phyloP scores from a whole-genome alignment of 2,888 invertebrate genomes.

The Hydrotaea diabolus region DNA sequence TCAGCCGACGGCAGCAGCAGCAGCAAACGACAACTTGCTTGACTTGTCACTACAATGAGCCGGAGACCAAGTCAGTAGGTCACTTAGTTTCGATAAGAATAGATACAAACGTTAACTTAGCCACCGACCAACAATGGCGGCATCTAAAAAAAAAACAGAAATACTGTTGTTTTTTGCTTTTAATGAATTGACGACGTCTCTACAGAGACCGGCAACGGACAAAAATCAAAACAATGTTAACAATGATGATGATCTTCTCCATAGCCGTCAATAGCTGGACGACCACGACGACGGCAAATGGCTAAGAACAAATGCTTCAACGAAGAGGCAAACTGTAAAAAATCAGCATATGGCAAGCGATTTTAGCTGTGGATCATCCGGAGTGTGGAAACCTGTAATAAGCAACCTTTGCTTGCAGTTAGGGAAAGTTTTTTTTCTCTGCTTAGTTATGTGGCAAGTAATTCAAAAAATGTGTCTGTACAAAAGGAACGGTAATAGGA shows the following conservation, averaged over 20 bases:
- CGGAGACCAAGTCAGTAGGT: constrained; percentile 72
- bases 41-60: constrained; percentile 57
- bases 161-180: constrained; percentile 50
- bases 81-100: constrained; percentile 67
- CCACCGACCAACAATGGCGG: constrained; percentile 7
- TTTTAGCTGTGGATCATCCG: neutral
- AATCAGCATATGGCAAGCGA: constrained; percentile 41
- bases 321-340: neutral
- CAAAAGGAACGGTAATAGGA: neutral
- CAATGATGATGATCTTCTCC: constrained; percentile 43
- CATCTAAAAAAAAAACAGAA: neutral
- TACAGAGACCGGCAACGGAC: neutral
- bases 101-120: constrained; percentile 43
- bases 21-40: constrained; percentile 55
- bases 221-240: constrained; percentile 51
- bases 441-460: neutral
- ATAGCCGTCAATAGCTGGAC: neutral
- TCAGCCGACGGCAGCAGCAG: constrained; percentile 34
- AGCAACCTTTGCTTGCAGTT: constrained; percentile 21
- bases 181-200: constrained; percentile 61
- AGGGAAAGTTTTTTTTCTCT: constrained; percentile 9
- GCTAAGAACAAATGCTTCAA: neutral
- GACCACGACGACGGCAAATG: neutral
- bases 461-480: neutral
- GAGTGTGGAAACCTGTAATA: neutral